Evolutionary conservation across 2,888 invertebrate species (phyloP), one percentile per base, ranked within the genome.

Genomic region (Parascotia fuliginaria): DNA sequence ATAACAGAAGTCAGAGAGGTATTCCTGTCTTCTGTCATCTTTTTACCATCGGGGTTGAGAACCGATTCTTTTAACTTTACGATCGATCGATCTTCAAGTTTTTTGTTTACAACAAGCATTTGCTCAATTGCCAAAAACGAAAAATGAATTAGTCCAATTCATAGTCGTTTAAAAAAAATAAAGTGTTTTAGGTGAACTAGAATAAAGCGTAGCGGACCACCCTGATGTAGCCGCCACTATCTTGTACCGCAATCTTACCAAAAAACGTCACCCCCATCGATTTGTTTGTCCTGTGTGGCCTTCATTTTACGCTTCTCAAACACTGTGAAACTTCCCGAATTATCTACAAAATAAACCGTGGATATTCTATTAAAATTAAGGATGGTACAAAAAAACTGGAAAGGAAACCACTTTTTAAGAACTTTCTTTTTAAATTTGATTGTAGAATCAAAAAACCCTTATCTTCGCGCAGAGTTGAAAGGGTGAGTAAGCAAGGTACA

Each of bases 201-300:
- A 61, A 49, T 66, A 69, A 70, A 60, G 66, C 52, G 33, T 39
- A 29, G 45, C 37, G 60, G 89, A 90, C 90, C 90, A 90, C 90
- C 89, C 87, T 71, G 81, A n/a, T n/a, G n/a, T 51, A 53, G 58
- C 51, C 54, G 57, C 50, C 62, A 48, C 67, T 84, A 87, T 88
- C 87, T 81, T 64, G n/a, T 63, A 75, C 59, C 70, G 81, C 75
- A 79, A 88, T 88, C 87, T 79, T 48, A 58, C 56, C 59, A 86
- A 88, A 89, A 88, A 89, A 86, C 83, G 63, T 75, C 78, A 79
- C 81, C 79, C 77, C 76, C 73, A 83, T 83, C 77, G 82, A 84
- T 83, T 77, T 82, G 74, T 85, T 86, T 85, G 77, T 77, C 83
- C 81, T 85, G 85, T 87, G 87, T 87, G 86, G 89, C 85, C 87